Evolutionary conservation across 1,140 invertebrate genomes (phyloP).

Genomic region (Caenorhabditis latens): DNA sequence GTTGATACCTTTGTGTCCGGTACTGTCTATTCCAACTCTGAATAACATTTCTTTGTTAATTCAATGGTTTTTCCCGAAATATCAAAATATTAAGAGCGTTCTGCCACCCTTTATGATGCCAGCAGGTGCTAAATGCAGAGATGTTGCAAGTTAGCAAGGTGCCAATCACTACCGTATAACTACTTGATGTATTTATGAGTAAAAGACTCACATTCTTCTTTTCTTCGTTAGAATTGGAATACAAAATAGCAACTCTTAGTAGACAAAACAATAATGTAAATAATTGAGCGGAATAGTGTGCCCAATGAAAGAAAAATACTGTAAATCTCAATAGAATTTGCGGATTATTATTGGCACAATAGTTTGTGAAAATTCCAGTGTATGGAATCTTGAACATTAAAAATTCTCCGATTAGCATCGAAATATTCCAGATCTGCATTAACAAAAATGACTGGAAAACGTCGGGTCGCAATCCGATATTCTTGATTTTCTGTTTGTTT

Average conservation of each 20-base stretch:
- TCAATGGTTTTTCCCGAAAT: too few relatives aligned
- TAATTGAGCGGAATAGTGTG: background rate
- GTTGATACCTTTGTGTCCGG: too few relatives aligned
- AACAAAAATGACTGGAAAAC: background rate
- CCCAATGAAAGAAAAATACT: background rate
- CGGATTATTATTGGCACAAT: background rate
- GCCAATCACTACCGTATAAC: too few relatives aligned
- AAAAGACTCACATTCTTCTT: background rate
- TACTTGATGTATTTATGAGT: too few relatives aligned
- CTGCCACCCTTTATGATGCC: too few relatives aligned
- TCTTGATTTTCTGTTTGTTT: background rate
- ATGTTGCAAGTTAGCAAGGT: too few relatives aligned
- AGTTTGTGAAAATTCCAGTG: background rate
- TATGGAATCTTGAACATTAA: background rate
- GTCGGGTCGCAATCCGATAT: background rate
- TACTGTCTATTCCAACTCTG: too few relatives aligned
- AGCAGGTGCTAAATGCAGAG: too few relatives aligned
- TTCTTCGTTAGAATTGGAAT: background rate
- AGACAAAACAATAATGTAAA: background rate
- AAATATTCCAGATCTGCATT: background rate
- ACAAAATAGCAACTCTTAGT: background rate
- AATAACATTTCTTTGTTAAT: too few relatives aligned
- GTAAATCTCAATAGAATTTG: background rate
- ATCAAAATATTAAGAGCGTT: too few relatives aligned
- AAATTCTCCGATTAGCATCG: background rate